Conservation (phyloP, 2,888 invertebrate species). For the Archips xylosteana region DNA sequence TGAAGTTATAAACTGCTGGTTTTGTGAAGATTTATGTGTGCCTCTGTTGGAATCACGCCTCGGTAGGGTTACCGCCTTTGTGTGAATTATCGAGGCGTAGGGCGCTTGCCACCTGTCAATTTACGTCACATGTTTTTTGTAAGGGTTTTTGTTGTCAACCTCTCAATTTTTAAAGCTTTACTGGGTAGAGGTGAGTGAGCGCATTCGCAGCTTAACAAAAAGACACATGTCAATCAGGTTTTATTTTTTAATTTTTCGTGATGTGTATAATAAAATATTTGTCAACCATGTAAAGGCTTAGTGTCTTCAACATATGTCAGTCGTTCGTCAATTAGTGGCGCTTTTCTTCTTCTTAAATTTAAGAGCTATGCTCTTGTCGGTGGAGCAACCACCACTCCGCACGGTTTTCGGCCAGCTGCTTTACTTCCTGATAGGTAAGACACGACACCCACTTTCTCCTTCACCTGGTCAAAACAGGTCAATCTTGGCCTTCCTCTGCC, state of each 20-base stretch:
- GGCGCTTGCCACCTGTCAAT: conserved; percentile 26
- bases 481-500: no score
- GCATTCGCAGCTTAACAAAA: background rate
- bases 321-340: no score
- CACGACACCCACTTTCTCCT: no score
- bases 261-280: background rate
- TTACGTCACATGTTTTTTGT: background rate
- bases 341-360: no score
- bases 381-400: no score
- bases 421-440: no score
- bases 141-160: background rate
- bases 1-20: conserved; percentile 31
- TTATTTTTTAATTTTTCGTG: background rate
- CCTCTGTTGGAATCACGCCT: conserved; percentile 31
- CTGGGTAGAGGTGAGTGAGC: background rate
- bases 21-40: conserved; percentile 36
- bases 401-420: no score
- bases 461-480: no score
- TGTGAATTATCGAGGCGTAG: conserved; percentile 10
- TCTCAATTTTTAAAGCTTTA: background rate
- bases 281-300: no score
- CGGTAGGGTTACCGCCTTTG: conserved; percentile 18
- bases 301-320: no score
- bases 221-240: background rate
- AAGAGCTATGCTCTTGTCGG: no score